phyloP scores from a whole-genome alignment of 2,888 invertebrate genomes.

The Phengaris alcon region DNA sequence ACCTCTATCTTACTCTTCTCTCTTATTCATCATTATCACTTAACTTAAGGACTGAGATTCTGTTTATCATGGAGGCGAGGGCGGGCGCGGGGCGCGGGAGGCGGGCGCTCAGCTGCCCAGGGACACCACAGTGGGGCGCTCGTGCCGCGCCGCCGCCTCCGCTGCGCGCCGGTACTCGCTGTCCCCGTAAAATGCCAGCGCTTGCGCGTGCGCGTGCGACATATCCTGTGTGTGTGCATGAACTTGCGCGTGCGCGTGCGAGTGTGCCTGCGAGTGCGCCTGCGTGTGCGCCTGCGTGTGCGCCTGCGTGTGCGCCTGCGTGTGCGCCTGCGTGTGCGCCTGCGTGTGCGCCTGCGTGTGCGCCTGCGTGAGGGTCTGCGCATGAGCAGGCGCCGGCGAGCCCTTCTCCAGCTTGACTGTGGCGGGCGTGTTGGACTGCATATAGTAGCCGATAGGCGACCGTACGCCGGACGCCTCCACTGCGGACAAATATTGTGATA shows the following conservation, averaged over 20 bases:
- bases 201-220: conserved; percentile 45
- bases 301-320: conserved; percentile 45
- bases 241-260: conserved; percentile 47
- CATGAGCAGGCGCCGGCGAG: conserved; percentile 50
- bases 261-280: conserved; percentile 44
- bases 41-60: conserved; percentile 60
- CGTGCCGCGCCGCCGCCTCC: conserved; percentile 57
- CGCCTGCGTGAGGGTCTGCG: conserved; percentile 42
- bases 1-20: conserved; percentile 15
- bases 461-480: conserved; percentile 45
- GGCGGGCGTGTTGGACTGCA: conserved; percentile 42
- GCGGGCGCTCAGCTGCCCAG: conserved; percentile 64
- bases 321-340: conserved; percentile 48
- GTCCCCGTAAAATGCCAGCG: conserved; percentile 53
- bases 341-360: conserved; percentile 50
- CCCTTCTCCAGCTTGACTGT: conserved; percentile 63
- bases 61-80: conserved; percentile 33
- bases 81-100: conserved; percentile 30
- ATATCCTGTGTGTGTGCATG: conserved; percentile 50
- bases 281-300: conserved; percentile 40
- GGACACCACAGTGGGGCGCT: conserved; percentile 76
- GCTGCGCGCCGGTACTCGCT: conserved; percentile 55
- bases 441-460: conserved; percentile 60
- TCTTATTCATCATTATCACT: background rate
- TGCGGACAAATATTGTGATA: conserved; percentile 4